These are phyloP conservation scores for Dorcus parallelipipedus DNA, from an alignment of 2,888 invertebrate species.

Conservation along the genomic window DNA sequence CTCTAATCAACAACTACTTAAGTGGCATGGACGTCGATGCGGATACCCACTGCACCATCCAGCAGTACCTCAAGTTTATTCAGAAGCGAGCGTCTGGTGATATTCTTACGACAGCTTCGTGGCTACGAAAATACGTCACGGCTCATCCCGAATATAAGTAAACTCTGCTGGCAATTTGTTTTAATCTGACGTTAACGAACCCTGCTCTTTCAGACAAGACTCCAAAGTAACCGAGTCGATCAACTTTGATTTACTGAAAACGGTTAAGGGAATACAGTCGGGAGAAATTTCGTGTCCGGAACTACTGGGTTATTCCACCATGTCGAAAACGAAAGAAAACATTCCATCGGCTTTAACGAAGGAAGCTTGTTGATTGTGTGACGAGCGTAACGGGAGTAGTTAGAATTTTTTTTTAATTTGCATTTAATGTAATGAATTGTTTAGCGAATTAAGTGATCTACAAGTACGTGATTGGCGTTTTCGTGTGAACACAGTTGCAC, in stretches of 20 bases:
- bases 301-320: conserved; percentile 69
- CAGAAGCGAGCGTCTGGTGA: conserved; percentile 84
- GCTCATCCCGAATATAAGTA: conserved; percentile 88
- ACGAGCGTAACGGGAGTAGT: too few species aligned
- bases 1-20: conserved; percentile 90
- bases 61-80: conserved; percentile 93
- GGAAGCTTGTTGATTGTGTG: conserved; percentile 27
- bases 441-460: too few species aligned
- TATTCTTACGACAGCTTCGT: conserved; percentile 88
- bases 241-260: conserved; percentile 85
- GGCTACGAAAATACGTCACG: conserved; percentile 88
- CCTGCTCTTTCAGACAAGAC: conserved; percentile 60
- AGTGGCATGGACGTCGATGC: conserved; percentile 96
- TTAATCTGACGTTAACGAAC: background rate
- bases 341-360: conserved; percentile 71
- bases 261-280: conserved; percentile 69
- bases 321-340: conserved; percentile 79
- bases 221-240: conserved; percentile 84
- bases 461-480: too few species aligned
- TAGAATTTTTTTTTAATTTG: too few species aligned
- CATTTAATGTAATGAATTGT: too few species aligned
- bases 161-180: conserved; percentile 23
- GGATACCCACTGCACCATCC: conserved; percentile 95
- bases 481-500: too few species aligned
- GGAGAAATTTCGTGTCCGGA: conserved; percentile 70